These are phyloP conservation scores for Paragorgia papillata DNA, from an alignment of 92 coral and sea anemone species.

Conservation along the genomic window DNA sequence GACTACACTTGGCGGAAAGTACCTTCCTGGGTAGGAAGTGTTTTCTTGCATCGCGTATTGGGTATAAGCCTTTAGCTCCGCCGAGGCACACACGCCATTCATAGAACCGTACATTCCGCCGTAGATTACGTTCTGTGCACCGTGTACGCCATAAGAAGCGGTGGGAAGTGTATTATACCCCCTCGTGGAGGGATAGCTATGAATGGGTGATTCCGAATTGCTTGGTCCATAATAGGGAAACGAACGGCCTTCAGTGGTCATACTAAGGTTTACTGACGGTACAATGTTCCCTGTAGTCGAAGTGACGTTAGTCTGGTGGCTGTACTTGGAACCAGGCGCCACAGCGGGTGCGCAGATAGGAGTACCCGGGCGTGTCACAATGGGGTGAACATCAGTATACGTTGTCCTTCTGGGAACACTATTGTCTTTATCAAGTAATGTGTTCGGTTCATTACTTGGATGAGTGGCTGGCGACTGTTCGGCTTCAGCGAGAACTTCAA, in stretches of 20 bases:
- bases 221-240: not conserved
- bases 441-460: not conserved
- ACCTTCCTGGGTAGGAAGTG: conserved; percentile 29
- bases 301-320: not conserved
- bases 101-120: conserved; percentile 25
- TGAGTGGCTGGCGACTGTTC: conserved; percentile 12
- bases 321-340: not conserved
- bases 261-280: not conserved
- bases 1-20: conserved; percentile 18
- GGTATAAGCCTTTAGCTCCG: conserved; percentile 22
- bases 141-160: conserved; percentile 9
- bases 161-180: conserved; percentile 1
- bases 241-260: not conserved
- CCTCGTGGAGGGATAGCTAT: conserved; percentile 2
- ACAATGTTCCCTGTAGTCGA: not conserved
- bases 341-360: not conserved
- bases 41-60: conserved; percentile 14
- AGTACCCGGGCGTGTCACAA: not conserved
- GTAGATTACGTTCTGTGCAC: conserved; percentile 16
- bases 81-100: conserved; percentile 14
- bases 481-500: conserved; percentile 20
- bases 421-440: not conserved
- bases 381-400: conserved; percentile 1
- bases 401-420: not conserved
- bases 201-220: not conserved